These are phyloP conservation scores for Agrochola lychnidis DNA, from an alignment of 2,888 invertebrate genomes.

Conservation along the genomic window DNA sequence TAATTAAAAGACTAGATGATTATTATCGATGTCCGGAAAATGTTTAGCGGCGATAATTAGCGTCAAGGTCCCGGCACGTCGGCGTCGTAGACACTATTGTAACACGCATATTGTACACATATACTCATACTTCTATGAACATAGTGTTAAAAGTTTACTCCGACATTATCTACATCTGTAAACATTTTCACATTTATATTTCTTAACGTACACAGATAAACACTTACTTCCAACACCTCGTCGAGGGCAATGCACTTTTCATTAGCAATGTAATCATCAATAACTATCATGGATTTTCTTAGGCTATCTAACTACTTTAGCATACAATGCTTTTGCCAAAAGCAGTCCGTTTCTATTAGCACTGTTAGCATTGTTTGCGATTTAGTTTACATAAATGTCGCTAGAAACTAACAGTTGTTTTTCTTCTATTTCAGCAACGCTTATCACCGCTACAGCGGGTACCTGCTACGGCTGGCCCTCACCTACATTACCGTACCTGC, in stretches of 20 bases:
- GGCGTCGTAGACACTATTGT: constrained; percentile 38
- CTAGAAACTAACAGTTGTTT: constrained; percentile 43
- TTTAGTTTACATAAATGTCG: constrained; percentile 28
- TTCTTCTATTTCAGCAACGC: constrained; percentile 85
- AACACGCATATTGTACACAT: constrained; percentile 31
- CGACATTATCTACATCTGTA: constrained; percentile 62
- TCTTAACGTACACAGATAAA: constrained; percentile 57
- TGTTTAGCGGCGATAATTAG: constrained; percentile 53
- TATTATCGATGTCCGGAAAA: constrained; percentile 53
- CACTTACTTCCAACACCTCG: constrained; percentile 52
- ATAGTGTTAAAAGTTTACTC: constrained; percentile 47
- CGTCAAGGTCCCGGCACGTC: constrained; percentile 49
- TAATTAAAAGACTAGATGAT: constrained; percentile 42
- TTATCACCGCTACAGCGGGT: constrained; percentile 89
- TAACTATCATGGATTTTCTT: constrained; percentile 47
- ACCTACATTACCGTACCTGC: constrained; percentile 90
- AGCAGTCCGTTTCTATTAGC: constrained; percentile 57
- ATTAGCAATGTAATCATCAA: constrained; percentile 60
- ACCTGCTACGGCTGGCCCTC: constrained; percentile 92
- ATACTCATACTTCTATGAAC: constrained; percentile 17
- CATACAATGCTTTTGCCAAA: constrained; percentile 60
- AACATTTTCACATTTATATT: constrained; percentile 62
- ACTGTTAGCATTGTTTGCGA: constrained; percentile 52
- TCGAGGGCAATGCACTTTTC: constrained; percentile 65
- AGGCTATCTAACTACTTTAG: constrained; percentile 44